These are phyloP conservation scores for Sternarchorhynchus goeldii DNA, from an alignment of 2,797 vertebrate species.

Conservation along the genomic window DNA sequence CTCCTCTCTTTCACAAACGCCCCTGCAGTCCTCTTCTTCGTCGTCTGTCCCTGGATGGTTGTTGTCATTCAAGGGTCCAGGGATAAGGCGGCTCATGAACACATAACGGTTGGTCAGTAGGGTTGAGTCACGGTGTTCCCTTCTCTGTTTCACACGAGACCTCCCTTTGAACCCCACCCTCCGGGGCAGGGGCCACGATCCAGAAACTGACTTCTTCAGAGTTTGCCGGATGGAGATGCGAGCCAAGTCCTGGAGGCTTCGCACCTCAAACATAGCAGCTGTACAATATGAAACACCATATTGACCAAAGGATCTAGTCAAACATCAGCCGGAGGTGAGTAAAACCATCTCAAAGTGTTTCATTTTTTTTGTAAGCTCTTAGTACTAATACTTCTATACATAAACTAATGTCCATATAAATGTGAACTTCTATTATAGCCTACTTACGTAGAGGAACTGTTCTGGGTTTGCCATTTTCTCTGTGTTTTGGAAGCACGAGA, in stretches of 20 bases:
- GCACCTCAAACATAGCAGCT: constrained; percentile 79
- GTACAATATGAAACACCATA: constrained; percentile 6
- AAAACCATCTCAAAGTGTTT: background rate
- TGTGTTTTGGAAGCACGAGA: constrained; percentile 79
- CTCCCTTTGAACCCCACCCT: constrained; percentile 59
- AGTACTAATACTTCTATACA: too few relatives aligned
- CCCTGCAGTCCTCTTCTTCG: constrained; percentile 64
- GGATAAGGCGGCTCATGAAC: constrained; percentile 80
- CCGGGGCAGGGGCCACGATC: constrained; percentile 56
- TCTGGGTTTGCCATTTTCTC: constrained; percentile 74
- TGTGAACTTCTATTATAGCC: constrained; percentile 47
- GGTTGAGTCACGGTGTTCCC: constrained; percentile 77
- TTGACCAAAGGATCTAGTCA: background rate
- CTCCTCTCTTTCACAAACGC: constrained; percentile 49
- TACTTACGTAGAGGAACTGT: constrained; percentile 85
- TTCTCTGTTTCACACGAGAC: constrained; percentile 72
- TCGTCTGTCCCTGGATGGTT: constrained; percentile 67
- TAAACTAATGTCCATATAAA: background rate
- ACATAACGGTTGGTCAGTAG: constrained; percentile 85
- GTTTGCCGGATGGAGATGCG: constrained; percentile 82
- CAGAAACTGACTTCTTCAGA: constrained; percentile 72
- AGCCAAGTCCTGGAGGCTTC: constrained; percentile 84
- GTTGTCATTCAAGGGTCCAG: constrained; percentile 80
- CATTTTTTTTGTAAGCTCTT: too few relatives aligned
- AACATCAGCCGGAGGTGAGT: background rate